phyloP scores from a whole-genome alignment of 2,113 vertebrate species.

The Symphodus melops region DNA sequence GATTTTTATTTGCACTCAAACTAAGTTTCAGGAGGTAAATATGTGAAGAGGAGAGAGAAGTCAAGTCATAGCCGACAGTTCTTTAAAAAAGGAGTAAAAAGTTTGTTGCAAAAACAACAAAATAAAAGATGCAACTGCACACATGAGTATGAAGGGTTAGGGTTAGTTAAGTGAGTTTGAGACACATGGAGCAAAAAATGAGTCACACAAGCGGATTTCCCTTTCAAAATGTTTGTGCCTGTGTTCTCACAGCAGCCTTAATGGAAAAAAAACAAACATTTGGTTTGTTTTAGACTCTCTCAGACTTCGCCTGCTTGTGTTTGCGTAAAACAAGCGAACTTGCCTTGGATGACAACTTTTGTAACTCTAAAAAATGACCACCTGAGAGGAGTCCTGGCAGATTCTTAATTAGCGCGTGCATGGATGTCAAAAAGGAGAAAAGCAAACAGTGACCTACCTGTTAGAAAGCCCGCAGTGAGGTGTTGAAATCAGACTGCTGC shows the following conservation, averaged over 20 bases:
- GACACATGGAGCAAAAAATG: not conserved
- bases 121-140: not conserved
- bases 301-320: not conserved
- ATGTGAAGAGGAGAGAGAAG: not conserved
- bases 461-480: not conserved
- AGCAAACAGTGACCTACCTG: not conserved
- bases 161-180: not conserved
- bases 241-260: too few species aligned
- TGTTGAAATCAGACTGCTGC: not conserved
- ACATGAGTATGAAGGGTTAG: too few species aligned
- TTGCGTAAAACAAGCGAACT: not conserved
- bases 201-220: not conserved
- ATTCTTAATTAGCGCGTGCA: conserved; percentile 17
- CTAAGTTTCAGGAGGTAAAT: not conserved
- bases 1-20: not conserved
- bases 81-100: not conserved
- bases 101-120: not conserved
- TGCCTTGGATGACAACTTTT: not conserved
- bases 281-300: not conserved
- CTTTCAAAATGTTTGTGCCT: not conserved
- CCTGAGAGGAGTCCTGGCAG: not conserved
- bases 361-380: not conserved
- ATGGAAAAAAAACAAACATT: not conserved
- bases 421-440: conserved; percentile 42
- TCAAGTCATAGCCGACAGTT: not conserved